These are phyloP conservation scores for Ciconia stormi DNA, from an alignment of 2,113 vertebrate species.

Conservation along the genomic window DNA sequence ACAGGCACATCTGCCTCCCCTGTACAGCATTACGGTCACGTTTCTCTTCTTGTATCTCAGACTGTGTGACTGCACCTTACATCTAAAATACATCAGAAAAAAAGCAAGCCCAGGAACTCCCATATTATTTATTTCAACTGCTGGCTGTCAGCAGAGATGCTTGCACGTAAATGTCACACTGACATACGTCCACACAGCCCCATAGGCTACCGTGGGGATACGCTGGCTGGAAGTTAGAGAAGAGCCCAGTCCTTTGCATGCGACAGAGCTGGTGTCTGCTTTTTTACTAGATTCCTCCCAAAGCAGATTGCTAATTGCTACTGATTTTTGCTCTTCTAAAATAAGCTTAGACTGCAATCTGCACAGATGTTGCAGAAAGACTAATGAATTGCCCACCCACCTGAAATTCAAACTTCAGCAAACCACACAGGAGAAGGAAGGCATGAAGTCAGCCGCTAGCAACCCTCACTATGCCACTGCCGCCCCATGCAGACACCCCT, in stretches of 20 bases:
- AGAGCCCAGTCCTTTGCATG: not conserved
- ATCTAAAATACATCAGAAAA: fast-evolving
- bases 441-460: not conserved
- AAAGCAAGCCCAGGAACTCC: not conserved
- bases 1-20: not conserved
- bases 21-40: not conserved
- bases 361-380: not conserved
- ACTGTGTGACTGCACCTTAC: not conserved
- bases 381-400: not conserved
- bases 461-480: fast-evolving
- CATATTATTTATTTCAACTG: fast-evolving
- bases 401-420: not conserved
- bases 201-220: fast-evolving
- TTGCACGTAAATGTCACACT: fast-evolving
- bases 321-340: constrained; percentile 31
- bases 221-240: fast-evolving
- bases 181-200: fast-evolving
- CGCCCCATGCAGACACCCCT: not conserved
- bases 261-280: not conserved
- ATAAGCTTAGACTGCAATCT: constrained; percentile 33
- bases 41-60: not conserved
- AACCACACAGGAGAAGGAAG: not conserved
- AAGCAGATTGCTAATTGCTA: constrained; percentile 41
- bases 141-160: not conserved
- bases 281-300: not conserved